Percentiles rank a stretch among this genome's conserved stretches.
phyloP scores from a whole-genome alignment of 2,888 invertebrate genomes.

The Andrena dorsata region DNA sequence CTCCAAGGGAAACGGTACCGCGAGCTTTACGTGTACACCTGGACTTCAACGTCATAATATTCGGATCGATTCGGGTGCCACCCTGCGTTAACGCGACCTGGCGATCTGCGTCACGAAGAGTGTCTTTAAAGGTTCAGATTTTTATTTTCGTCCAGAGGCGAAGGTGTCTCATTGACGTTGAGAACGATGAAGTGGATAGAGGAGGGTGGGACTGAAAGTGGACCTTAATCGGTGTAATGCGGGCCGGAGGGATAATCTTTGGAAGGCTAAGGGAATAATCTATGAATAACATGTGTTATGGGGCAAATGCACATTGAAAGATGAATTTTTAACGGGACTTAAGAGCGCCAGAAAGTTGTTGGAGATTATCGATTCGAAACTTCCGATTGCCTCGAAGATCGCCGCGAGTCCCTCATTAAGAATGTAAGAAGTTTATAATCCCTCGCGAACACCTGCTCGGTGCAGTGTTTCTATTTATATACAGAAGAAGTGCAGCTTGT shows the following conservation, averaged over 20 bases:
- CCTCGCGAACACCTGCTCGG: constrained; percentile 24
- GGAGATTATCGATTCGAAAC: constrained; percentile 33
- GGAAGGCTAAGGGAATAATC: too few species aligned
- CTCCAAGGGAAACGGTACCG: background rate
- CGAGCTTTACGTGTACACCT: constrained; percentile 31
- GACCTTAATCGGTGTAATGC: too few species aligned
- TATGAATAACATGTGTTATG: too few species aligned
- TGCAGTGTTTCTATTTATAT: background rate
- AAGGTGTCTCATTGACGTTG: too few species aligned
- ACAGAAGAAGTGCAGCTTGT: too few species aligned
- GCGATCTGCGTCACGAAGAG: background rate
- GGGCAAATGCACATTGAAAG: background rate
- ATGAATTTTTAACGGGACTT: constrained; percentile 1
- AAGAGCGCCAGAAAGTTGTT: background rate
- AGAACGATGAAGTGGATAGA: too few species aligned
- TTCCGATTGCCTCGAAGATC: constrained; percentile 31
- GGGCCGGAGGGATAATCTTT: too few species aligned
- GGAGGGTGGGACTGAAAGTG: too few species aligned
- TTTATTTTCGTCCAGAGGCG: background rate
- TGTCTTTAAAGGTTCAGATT: too few species aligned
- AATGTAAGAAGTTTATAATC: constrained; percentile 30
- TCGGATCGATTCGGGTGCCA: constrained; percentile 56
- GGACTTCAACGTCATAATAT: constrained; percentile 34
- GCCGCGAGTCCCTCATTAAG: constrained; percentile 27
- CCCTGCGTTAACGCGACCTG: constrained; percentile 13